phyloP scores from a whole-genome alignment of 2,888 invertebrate genomes.

The Phaedon cochleariae region DNA sequence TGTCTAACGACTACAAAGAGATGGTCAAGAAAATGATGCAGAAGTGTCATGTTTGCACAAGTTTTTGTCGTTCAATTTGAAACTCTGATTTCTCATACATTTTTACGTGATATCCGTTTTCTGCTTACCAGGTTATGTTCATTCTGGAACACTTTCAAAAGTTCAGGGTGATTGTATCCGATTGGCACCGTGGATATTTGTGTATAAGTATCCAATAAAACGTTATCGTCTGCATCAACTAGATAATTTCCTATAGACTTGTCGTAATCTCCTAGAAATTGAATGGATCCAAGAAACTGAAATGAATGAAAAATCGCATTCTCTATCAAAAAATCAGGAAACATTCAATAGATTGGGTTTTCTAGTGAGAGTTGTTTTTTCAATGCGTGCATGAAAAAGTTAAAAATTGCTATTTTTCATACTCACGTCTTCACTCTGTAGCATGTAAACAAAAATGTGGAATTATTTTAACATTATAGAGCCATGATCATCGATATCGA shows the following conservation, averaged over 20 bases:
- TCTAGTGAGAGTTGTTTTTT: no score
- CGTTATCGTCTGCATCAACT: constrained; percentile 92
- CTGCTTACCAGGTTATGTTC: constrained; percentile 67
- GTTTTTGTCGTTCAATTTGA: no score
- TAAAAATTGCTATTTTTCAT: neutral
- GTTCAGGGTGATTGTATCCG: constrained; percentile 94
- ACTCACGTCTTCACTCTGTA: neutral
- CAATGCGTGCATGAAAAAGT: no score
- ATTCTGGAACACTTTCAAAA: constrained; percentile 77
- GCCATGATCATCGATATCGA: no score
- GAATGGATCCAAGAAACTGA: constrained; percentile 81
- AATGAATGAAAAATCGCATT: constrained; percentile 47
- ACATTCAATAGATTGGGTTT: no score
- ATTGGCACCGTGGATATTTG: constrained; percentile 91
- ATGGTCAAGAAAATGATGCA: no score
- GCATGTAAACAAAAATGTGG: neutral
- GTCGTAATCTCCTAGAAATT: constrained; percentile 93
- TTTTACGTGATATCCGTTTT: no score
- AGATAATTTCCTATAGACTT: constrained; percentile 93
- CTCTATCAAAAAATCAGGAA: neutral
- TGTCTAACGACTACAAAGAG: no score
- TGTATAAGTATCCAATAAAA: constrained; percentile 90
- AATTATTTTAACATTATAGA: no score
- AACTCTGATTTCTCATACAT: no score
- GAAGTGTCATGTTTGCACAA: no score